Conservation (phyloP, 2,797 vertebrate genomes). For the Melanitta fusca region DNA sequence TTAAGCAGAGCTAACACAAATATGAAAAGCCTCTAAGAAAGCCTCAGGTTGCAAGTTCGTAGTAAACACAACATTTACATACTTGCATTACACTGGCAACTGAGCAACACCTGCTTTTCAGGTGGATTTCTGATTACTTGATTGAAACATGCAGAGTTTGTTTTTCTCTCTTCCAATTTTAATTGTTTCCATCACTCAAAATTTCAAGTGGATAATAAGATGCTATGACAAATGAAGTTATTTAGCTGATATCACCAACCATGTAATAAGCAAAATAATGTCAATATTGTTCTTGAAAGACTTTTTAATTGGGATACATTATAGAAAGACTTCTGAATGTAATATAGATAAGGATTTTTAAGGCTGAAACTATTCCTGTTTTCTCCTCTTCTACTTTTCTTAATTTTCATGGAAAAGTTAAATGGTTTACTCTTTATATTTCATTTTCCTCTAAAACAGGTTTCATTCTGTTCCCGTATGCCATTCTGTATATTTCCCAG, state of each 20-base stretch:
- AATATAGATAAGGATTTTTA: not conserved
- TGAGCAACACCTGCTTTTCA: not conserved
- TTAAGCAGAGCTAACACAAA: constrained; percentile 32
- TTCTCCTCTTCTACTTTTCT: not conserved
- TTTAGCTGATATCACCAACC: not conserved
- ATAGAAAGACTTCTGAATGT: not conserved
- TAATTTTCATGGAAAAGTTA: not conserved
- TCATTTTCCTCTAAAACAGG: not conserved
- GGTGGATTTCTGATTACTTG: not conserved
- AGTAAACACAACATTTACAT: not conserved
- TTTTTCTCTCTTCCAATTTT: not conserved
- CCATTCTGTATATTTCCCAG: not conserved
- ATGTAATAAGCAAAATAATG: not conserved
- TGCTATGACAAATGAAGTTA: not conserved
- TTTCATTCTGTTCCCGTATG: not conserved
- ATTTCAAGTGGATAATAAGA: not conserved
- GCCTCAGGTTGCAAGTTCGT: not conserved
- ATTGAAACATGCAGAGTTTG: not conserved
- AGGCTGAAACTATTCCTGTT: not conserved
- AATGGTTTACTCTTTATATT: not conserved
- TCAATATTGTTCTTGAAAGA: not conserved
- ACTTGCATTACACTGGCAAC: not conserved
- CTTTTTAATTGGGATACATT: not conserved
- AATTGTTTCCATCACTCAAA: not conserved
- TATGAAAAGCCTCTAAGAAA: not conserved